Evolutionary conservation across 2,888 invertebrate genomes (phyloP), one percentile per base, ranked within the genome.

Genomic region (Hirtodrosophila histrioides): DNA sequence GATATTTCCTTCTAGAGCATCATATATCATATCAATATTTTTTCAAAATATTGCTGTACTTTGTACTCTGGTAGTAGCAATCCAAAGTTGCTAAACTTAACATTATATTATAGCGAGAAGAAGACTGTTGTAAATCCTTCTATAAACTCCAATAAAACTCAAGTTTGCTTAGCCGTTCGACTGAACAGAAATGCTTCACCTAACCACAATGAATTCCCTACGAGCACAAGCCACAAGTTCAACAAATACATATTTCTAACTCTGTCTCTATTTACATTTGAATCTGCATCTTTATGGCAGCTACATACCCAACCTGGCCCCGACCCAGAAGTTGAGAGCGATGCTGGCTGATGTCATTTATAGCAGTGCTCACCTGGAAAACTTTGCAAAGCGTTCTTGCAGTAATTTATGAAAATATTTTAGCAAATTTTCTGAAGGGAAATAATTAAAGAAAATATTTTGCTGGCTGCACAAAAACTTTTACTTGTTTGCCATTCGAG

Each of bases 401-500:
- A 6, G 29, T 43, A 48, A 44, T 75, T 64, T 64, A 55, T 45
- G 53, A 64, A 64, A 60, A 62, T 62, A 79, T 64, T 67, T 75
- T 37, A 36, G 48, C 41, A 66, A 71, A 48, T 63, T 46, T 63
- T 29, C 39, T 37, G 44, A 58, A 50, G 61, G 40, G 35, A 60
- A 70, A 77, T 80, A 86, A 80, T 83, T 80, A 70, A 86, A 57
- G 65, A 58, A 80, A 83, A 80, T 62, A 86, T 73, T 67, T 48
- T 45, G 40, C 9, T 60, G 44, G 11, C 46, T 44, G 43, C 49
- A 43, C 9, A 45, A 50, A 31, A 54, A 37, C 11, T 6, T 17
- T 17, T 17, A 17, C 17, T 17, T 17, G 17, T 17, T 17, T 17
- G 1, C 17, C 17, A 17, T 17, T 17, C 17, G 17, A 17, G 17